These are phyloP conservation scores for Habroteleia sp. DNA, from an alignment of 2,888 invertebrate genomes.

Conservation along the genomic window DNA sequence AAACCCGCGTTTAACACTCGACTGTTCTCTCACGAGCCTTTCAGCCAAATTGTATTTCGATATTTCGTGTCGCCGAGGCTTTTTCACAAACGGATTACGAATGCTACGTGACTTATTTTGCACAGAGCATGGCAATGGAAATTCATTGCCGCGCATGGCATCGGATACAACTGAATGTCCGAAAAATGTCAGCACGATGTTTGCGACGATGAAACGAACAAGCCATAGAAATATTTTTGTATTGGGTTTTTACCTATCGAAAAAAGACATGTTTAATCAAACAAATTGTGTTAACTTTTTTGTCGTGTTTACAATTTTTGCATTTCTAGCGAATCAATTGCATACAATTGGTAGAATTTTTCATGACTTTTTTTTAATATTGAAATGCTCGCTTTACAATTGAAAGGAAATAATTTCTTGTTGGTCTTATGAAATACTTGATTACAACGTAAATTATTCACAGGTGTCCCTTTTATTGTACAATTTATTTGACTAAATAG, in stretches of 20 bases:
- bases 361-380: too few species aligned
- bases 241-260: constrained; percentile 23
- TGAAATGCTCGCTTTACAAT: too few species aligned
- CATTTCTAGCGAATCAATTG: too few species aligned
- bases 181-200: constrained; percentile 22
- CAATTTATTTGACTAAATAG: constrained; percentile 18
- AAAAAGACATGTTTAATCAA: constrained; percentile 33
- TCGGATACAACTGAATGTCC: constrained; percentile 28
- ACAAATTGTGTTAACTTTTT: constrained; percentile 21
- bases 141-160: constrained; percentile 24
- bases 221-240: constrained; percentile 13
- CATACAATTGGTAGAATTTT: too few species aligned
- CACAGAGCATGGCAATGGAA: constrained; percentile 18
- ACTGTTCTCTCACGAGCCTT: constrained; percentile 20
- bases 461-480: constrained; percentile 9
- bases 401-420: too few species aligned
- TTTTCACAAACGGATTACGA: constrained; percentile 44
- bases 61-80: constrained; percentile 8
- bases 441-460: constrained; percentile 11
- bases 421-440: too few species aligned
- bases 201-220: constrained; percentile 19
- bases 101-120: constrained; percentile 41
- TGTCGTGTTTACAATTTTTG: too few species aligned
- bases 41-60: constrained; percentile 36
- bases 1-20: constrained; percentile 30